These are phyloP conservation scores for Eilema sororculum DNA, from an alignment of 2,888 invertebrate species.

Conservation along the genomic window DNA sequence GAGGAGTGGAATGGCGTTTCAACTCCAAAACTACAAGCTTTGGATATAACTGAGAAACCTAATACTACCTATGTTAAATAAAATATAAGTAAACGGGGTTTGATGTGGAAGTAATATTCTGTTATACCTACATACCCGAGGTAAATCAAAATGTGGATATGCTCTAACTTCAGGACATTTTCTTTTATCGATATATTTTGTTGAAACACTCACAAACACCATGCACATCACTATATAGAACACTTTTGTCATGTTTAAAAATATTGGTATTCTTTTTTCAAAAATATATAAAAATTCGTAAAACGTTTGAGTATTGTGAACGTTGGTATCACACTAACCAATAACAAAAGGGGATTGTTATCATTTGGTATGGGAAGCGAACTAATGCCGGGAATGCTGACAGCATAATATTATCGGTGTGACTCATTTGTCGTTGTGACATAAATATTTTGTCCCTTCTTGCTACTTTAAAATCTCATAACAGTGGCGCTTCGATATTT, in stretches of 20 bases:
- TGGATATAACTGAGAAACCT: too few relatives aligned
- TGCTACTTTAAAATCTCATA: not conserved
- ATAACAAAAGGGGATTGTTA: constrained; percentile 83
- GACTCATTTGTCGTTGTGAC: constrained; percentile 61
- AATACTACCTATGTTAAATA: too few relatives aligned
- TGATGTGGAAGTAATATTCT: too few relatives aligned
- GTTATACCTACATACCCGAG: constrained; percentile 86
- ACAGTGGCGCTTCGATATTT: not conserved
- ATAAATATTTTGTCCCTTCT: constrained; percentile 46
- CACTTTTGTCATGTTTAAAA: constrained; percentile 52
- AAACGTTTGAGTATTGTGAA: constrained; percentile 70
- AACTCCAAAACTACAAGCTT: too few relatives aligned
- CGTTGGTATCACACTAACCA: constrained; percentile 76
- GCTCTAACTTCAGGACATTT: constrained; percentile 93
- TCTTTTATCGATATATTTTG: constrained; percentile 87
- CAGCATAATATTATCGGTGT: constrained; percentile 80
- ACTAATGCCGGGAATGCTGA: constrained; percentile 75
- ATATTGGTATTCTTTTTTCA: constrained; percentile 9
- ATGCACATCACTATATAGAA: constrained; percentile 55
- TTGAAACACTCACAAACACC: constrained; percentile 48
- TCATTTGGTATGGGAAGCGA: constrained; percentile 81
- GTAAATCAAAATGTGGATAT: constrained; percentile 92
- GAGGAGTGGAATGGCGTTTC: too few relatives aligned
- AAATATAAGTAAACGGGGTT: too few relatives aligned
- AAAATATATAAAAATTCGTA: constrained; percentile 21